A percentile compares a stretch with the other conserved stretches of the same genome.
Evolutionary conservation across 2,113 vertebrate species (phyloP).

Genomic region (Picathartes gymnocephalus): DNA sequence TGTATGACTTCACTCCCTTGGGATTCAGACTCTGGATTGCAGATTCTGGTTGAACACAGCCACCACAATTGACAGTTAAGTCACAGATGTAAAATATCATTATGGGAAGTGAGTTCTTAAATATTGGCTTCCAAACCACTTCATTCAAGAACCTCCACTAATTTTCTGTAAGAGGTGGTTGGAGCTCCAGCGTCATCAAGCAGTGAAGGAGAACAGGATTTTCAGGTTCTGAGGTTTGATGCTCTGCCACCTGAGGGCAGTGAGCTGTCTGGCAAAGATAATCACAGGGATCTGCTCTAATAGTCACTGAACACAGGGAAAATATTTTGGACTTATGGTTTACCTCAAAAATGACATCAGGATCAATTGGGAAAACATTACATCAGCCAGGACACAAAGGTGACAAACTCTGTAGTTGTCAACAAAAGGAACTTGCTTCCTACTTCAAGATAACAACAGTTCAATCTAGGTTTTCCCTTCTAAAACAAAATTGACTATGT

Average conservation of each 20-base stretch:
- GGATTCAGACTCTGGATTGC: not conserved
- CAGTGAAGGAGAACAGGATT: not conserved
- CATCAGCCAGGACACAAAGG: not conserved
- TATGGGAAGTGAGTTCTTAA: not conserved
- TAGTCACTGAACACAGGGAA: not conserved
- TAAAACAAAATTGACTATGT: not conserved
- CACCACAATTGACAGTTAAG: not conserved
- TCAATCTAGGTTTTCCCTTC: not conserved
- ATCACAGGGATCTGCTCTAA: not conserved
- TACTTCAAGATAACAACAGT: not conserved
- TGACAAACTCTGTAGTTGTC: not conserved
- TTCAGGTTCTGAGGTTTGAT: not conserved
- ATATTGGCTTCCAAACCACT: not conserved
- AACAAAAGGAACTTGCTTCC: not conserved
- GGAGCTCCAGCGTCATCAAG: not conserved
- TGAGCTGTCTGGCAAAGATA: not conserved
- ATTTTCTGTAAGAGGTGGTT: not conserved
- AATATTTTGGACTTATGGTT: not conserved
- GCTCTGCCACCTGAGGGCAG: not conserved
- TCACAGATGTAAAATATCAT: not conserved
- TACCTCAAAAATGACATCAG: not conserved
- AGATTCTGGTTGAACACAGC: not conserved
- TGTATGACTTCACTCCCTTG: not conserved
- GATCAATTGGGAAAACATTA: not conserved
- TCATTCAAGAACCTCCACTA: not conserved